These are phyloP conservation scores for Acrocephalus arundinaceus DNA, from an alignment of 2,113 vertebrate genomes.

Conservation along the genomic window DNA sequence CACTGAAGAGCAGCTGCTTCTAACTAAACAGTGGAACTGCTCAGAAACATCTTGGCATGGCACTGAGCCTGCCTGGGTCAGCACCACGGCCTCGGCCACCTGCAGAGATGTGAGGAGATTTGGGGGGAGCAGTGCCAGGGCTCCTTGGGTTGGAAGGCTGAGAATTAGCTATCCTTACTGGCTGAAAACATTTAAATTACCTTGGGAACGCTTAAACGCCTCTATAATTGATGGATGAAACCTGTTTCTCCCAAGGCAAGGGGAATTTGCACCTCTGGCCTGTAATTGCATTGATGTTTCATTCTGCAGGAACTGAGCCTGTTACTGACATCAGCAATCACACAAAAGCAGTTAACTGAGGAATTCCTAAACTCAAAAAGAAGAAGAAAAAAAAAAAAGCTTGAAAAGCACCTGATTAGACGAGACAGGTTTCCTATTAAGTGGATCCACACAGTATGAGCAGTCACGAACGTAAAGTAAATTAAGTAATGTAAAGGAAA, in stretches of 20 bases:
- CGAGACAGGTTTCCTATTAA: background rate
- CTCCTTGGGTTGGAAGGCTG: background rate
- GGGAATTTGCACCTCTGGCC: constrained; percentile 8
- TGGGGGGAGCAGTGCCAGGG: background rate
- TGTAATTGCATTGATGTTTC: constrained; percentile 9
- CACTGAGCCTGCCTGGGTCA: background rate
- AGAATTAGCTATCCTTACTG: background rate
- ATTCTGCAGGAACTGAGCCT: background rate
- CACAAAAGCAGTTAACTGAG: background rate
- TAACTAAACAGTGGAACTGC: background rate
- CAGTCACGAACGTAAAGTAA: background rate
- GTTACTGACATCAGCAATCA: background rate
- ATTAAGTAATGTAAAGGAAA: background rate
- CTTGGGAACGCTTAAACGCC: constrained; percentile 1
- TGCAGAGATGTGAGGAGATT: background rate
- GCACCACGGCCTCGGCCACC: background rate
- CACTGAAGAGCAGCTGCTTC: background rate
- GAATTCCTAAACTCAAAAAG: background rate
- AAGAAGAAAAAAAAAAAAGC: background rate
- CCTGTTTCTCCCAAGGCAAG: constrained; percentile 27
- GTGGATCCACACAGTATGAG: background rate
- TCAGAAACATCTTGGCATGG: background rate
- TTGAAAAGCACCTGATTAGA: background rate
- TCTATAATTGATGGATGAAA: constrained; percentile 10
- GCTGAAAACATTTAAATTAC: constrained; percentile 13